Evolutionary conservation across 2,113 vertebrate species (phyloP), one percentile per base, ranked within the genome.

Genomic region (Perca fluviatilis): DNA sequence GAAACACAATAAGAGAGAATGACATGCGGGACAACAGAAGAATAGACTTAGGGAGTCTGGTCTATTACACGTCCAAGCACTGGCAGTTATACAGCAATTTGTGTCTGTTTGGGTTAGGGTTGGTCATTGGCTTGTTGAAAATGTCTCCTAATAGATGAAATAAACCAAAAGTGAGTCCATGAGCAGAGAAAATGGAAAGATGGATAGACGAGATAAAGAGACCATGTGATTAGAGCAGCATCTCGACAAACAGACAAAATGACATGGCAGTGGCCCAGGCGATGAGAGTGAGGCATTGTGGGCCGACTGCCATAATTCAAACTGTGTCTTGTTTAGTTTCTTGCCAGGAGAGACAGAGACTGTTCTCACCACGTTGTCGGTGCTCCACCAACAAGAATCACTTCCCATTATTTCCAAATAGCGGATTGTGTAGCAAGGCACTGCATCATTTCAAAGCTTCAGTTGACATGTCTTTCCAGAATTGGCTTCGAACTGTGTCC

Each of bases 291-390:
- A 82, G 70, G 68, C 33, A 40, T 46, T 50, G 67, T 81, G 81
- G 86, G 83, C 87, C 0, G 60, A 30, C 70, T 86, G 88, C 82
- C 85, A 83, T 46, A 61, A 82, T 43, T 88, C 86, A 83, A 82
- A 61, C 88, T 77, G 90, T 43, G 51, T 89, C 92, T 90, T 73
- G 75, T 84, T 91, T 82, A 85, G 80, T 81, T 77, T 82, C 77
- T 65, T 80, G 84, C 87, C 91, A 93, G 87, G 60, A 65, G 80
- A 89, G 78, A 85, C 77, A 62, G 80, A 81, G 85, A 85, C 65
- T 47, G 23, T 19, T 70, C 72, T 77, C 49, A 71, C 69, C 67
- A 57, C 50, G 27, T 62, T 79, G 72, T 76, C 8, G 30, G 25
- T 75, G 73, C 57, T 53, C 69, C 54, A 65, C 68, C 71, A 86